Evolutionary conservation across 2,797 vertebrate genomes (phyloP).

Genomic region (Fundulus diaphanus): DNA sequence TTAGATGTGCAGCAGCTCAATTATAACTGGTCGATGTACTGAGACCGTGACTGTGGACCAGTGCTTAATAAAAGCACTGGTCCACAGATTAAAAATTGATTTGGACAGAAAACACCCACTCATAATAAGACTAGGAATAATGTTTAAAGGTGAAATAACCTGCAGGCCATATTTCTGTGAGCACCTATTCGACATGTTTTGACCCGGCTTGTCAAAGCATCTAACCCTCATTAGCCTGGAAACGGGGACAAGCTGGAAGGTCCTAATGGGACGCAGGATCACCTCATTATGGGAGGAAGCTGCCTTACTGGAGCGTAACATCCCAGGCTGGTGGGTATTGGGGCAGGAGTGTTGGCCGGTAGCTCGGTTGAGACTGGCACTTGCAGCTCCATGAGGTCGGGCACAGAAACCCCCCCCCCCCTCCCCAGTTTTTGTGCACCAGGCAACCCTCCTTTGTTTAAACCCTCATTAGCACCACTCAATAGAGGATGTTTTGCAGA

Average conservation of each 20-base stretch:
- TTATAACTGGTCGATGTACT: neutral
- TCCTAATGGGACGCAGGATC: slow-evolving; percentile 27
- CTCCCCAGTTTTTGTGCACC: slow-evolving; percentile 33
- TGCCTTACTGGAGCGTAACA: slow-evolving; percentile 52
- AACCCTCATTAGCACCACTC: slow-evolving; percentile 75
- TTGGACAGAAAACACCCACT: too few relatives aligned
- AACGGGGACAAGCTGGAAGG: slow-evolving; percentile 46
- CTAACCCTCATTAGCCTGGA: slow-evolving; percentile 57
- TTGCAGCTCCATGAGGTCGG: slow-evolving; percentile 49
- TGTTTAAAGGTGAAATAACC: too few relatives aligned
- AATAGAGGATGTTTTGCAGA: slow-evolving; percentile 38
- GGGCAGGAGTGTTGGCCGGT: slow-evolving; percentile 1
- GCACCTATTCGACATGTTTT: neutral
- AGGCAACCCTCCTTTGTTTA: slow-evolving; percentile 67
- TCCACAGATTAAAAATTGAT: too few relatives aligned
- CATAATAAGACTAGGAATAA: neutral
- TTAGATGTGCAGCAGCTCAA: neutral
- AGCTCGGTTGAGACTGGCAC: slow-evolving; percentile 5
- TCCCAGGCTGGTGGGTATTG: slow-evolving; percentile 31
- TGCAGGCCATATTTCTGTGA: neutral
- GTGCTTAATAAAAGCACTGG: too few relatives aligned
- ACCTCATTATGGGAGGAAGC: slow-evolving; percentile 64
- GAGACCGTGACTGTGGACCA: neutral
- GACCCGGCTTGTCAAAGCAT: slow-evolving; percentile 37
- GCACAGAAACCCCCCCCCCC: slow-evolving; percentile 41